Evolutionary conservation across 2,888 invertebrate species (phyloP), one percentile per base, ranked within the genome.

Genomic region (Caenorhabditis doughertyi): DNA sequence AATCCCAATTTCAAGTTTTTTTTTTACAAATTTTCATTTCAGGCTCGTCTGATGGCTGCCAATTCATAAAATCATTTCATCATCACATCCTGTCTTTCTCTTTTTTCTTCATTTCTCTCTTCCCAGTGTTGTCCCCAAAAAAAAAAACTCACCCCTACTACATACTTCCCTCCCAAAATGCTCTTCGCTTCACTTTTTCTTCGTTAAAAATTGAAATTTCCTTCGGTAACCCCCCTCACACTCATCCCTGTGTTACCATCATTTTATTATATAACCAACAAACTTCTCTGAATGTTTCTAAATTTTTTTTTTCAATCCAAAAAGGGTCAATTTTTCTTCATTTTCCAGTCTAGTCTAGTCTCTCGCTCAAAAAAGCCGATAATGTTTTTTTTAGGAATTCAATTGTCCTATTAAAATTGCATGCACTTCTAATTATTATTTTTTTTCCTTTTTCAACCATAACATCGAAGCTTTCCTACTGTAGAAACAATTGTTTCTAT

Each of bases 21-120:
- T 56, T 56, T 56, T 18, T 9, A 18, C 23, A 60, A 25, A 8
- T 25, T 25, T 51, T 55, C 53, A 18, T 79, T 79, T 25, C 81
- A 82, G 81, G 87, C 87, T 0, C 74, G 87, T 58, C 84, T 87
- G 27, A 87, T 87, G 87, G 87, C 87, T 21, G 87, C 87, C 67
- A 87, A 87, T 56, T 84, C 85, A 35, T 82, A 70, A 73, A 56
- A 53, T 42, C 47, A 39, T 8, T 27, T 39, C 67, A 47, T 49
- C 42, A 16, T 32, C 49, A 53, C 13, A 21, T 53, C 16, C 42
- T 1, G 25, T 49, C 51, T 35, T 67, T 60, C 60, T 25, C 4
- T 42, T 47, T 35, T 35, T 16, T 32, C 32, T 32, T 9, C 39
- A 2, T 39, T 13, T 39, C 39, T 39, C 39, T 39, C 32, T 56